These are phyloP conservation scores for Thumatha senex DNA, from an alignment of 2,888 invertebrate genomes.

Conservation along the genomic window DNA sequence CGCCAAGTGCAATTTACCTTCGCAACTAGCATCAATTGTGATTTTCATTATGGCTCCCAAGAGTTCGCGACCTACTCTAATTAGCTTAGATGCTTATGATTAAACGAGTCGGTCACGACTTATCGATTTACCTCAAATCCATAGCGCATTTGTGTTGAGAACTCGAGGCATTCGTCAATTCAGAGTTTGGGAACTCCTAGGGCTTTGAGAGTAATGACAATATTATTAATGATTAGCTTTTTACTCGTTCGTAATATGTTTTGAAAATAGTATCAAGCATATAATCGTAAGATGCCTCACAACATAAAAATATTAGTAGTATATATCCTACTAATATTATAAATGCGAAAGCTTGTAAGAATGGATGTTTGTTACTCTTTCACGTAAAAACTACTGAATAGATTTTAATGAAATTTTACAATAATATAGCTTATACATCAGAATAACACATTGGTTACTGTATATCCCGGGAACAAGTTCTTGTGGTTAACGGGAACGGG, in stretches of 20 bases:
- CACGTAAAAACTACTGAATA: too few species aligned
- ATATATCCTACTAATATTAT: too few species aligned
- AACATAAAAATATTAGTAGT: too few species aligned
- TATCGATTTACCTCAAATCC: conserved; percentile 75
- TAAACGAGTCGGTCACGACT: conserved; percentile 78
- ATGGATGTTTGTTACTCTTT: too few species aligned
- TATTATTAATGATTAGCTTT: conserved; percentile 9
- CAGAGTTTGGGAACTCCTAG: conserved; percentile 35
- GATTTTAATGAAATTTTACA: too few species aligned
- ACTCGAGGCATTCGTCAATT: conserved; percentile 65
- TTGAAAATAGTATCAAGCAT: too few species aligned
- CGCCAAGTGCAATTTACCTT: conserved; percentile 72
- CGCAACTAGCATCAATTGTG: conserved; percentile 73
- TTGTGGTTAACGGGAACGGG: too few species aligned
- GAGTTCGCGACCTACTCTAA: conserved; percentile 80
- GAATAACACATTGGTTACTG: too few species aligned
- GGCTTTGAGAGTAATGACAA: conserved; percentile 40
- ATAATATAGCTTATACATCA: too few species aligned
- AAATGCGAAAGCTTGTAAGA: too few species aligned
- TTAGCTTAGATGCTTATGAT: conserved; percentile 80
- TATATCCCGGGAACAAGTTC: too few species aligned
- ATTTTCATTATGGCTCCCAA: conserved; percentile 78
- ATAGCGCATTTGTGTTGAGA: conserved; percentile 70
- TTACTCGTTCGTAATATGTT: neutral
- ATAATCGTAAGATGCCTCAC: too few species aligned